Evolutionary conservation across 1,140 invertebrate species (phyloP).

Genomic region (Drosophila nasuta): DNA sequence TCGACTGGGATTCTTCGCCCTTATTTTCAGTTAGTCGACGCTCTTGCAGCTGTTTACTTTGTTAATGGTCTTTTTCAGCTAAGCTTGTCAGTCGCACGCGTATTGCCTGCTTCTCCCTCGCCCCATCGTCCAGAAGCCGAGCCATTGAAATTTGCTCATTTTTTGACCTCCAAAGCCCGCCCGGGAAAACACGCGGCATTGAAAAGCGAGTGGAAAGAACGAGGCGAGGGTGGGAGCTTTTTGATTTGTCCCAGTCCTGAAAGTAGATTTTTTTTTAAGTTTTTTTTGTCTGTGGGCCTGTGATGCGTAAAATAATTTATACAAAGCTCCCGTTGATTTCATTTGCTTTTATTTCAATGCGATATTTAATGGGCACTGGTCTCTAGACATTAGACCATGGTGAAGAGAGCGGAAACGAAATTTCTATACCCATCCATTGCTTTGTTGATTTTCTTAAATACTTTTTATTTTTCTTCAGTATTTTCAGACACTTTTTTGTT

Average conservation of each 20-base stretch:
- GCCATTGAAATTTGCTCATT: slow-evolving; percentile 69
- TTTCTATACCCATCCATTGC: slow-evolving; percentile 17
- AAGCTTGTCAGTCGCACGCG: slow-evolving; percentile 67
- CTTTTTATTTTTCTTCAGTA: slow-evolving; percentile 53
- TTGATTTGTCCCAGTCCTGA: slow-evolving; percentile 62
- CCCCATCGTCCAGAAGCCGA: neutral
- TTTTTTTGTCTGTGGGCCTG: slow-evolving; percentile 46
- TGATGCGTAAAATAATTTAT: slow-evolving; percentile 77
- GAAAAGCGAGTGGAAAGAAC: slow-evolving; percentile 42
- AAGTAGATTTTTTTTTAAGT: slow-evolving; percentile 29
- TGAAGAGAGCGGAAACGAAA: slow-evolving; percentile 10
- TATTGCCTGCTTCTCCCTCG: neutral
- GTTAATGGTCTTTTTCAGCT: slow-evolving; percentile 82
- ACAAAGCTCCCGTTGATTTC: slow-evolving; percentile 67
- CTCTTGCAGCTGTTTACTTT: slow-evolving; percentile 79
- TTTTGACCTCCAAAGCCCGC: slow-evolving; percentile 62
- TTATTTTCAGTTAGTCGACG: slow-evolving; percentile 51
- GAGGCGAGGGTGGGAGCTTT: slow-evolving; percentile 38
- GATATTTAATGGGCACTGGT: slow-evolving; percentile 53
- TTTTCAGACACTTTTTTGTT: neutral
- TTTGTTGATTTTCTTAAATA: slow-evolving; percentile 74
- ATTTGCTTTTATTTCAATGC: slow-evolving; percentile 67
- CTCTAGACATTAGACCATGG: neutral
- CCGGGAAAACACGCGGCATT: slow-evolving; percentile 53
- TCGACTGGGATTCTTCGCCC: slow-evolving; percentile 53